These are phyloP conservation scores for Caranx ignobilis DNA, from an alignment of 2,113 vertebrate genomes.

Conservation along the genomic window DNA sequence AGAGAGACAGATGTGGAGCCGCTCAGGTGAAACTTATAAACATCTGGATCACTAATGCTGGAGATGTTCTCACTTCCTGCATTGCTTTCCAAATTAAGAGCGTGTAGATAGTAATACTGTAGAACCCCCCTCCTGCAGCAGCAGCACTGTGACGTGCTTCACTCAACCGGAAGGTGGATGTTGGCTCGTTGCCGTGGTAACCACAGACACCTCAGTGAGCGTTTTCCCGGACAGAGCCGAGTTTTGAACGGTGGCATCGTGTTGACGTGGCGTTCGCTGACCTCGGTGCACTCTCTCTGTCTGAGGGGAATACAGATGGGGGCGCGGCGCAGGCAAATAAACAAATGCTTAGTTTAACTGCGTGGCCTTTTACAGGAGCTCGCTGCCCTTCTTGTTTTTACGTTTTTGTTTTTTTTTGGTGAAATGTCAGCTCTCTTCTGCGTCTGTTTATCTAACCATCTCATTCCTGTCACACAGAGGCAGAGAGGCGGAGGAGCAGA, in stretches of 20 bases:
- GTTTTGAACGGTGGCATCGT: slow-evolving; percentile 7
- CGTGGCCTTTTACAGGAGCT: slow-evolving; percentile 77
- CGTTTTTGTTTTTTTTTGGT: slow-evolving; percentile 64
- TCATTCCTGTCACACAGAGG: slow-evolving; percentile 61
- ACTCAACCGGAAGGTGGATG: neutral
- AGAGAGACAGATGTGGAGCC: too few species aligned
- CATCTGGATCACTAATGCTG: too few species aligned
- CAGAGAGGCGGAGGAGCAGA: slow-evolving; percentile 29
- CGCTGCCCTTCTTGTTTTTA: slow-evolving; percentile 71
- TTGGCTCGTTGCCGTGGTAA: too few species aligned
- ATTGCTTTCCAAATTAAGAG: neutral
- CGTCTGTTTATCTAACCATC: slow-evolving; percentile 78
- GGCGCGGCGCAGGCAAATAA: slow-evolving; percentile 61
- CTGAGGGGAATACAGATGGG: slow-evolving; percentile 47
- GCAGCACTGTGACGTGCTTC: neutral
- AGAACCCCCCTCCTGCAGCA: neutral
- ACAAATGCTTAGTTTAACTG: slow-evolving; percentile 73
- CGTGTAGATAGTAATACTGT: neutral
- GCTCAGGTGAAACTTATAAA: too few species aligned
- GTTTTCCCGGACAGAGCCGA: too few species aligned
- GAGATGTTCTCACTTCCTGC: too few species aligned
- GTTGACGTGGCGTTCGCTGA: slow-evolving; percentile 20
- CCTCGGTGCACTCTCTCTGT: slow-evolving; percentile 33
- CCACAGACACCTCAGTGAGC: too few species aligned
- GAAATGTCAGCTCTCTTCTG: slow-evolving; percentile 79